Evolutionary conservation across 2,888 invertebrate species (phyloP), one percentile per base, ranked within the genome.

Genomic region (Ptilodon capucinus): DNA sequence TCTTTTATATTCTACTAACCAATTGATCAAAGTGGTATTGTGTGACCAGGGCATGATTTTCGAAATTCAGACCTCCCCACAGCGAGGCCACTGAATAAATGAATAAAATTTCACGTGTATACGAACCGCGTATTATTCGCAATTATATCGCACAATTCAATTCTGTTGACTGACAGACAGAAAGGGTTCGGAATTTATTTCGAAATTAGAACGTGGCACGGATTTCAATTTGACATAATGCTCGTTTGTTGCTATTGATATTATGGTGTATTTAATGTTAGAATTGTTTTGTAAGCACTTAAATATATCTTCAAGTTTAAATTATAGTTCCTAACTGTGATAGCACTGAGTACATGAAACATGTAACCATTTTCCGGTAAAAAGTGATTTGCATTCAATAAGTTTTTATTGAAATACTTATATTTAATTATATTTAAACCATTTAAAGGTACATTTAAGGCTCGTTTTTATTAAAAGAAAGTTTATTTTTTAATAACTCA

Each of bases 111-210:
- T 48, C 19, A 50, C 48, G 58, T 50, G 41, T 58, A 44, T 42
- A 54, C 38, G 48, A 54, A 32, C 34, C 30, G 35, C 42, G 40
- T 58, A 58, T 58, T 58, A 58, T 57, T 45, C 40, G 51, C 36
- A 46, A 57, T 57, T 58, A 57, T 57, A 58, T 46, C 45, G 50
- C 58, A 44, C 50, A 46, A 58, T 57, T 57, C 47, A 50, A 57
- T 57, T 58, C 47, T 36, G 47, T 46, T 57, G 46, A 58, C 54
- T 54, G 58, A 54, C 54, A 54, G 50, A 58, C 34, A 36, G 50
- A 51, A 58, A 58, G 50, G 47, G 50, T 57, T 40, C 42, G 25
- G 48, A 45, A 40, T 40, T 25, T 36, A 23, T 28, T 34, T 58
- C 44, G 50, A 51, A 58, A 57, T 48, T 58, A 58, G 57, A 38